Percentiles rank a stretch among this genome's conserved stretches.
Conservation (phyloP, 2,797 vertebrate species). For the Scleropages formosus region DNA sequence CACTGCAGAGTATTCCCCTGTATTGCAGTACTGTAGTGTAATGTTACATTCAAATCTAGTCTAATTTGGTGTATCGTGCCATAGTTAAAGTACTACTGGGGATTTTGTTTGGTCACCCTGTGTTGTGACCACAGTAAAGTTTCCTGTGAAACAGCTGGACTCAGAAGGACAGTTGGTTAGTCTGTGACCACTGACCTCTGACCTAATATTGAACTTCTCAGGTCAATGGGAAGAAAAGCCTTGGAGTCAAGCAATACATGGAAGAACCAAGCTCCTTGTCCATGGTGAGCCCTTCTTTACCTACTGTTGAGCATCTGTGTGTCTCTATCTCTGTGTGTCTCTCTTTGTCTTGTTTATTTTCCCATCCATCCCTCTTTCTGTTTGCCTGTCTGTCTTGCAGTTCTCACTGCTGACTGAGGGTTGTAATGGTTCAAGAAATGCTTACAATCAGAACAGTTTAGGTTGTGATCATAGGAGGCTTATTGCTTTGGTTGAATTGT, state of each 20-base stretch:
- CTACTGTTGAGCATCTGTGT: not conserved
- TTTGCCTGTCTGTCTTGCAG: not conserved
- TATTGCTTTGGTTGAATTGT: too few species aligned
- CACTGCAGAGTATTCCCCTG: not conserved
- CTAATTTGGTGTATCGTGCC: not conserved
- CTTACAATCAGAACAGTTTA: too few species aligned
- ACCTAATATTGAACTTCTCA: slow-evolving; percentile 41
- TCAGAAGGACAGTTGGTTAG: not conserved
- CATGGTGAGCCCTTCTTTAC: slow-evolving; percentile 65
- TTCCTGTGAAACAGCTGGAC: not conserved
- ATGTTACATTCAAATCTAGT: not conserved
- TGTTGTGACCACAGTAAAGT: not conserved
- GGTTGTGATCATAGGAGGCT: too few species aligned
- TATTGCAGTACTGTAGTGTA: not conserved
- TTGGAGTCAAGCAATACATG: slow-evolving; percentile 84
- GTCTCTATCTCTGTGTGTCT: not conserved
- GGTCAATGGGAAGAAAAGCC: slow-evolving; percentile 85
- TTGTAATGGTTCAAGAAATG: too few species aligned
- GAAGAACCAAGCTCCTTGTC: slow-evolving; percentile 79
- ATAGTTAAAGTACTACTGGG: slow-evolving; percentile 7
- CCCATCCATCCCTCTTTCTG: not conserved
- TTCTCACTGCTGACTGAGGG: too few species aligned
- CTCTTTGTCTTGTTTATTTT: not conserved
- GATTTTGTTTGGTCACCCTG: not conserved
- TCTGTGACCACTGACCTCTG: not conserved